phyloP scores from a whole-genome alignment of 2,888 invertebrate species.

The Apodemia zela region DNA sequence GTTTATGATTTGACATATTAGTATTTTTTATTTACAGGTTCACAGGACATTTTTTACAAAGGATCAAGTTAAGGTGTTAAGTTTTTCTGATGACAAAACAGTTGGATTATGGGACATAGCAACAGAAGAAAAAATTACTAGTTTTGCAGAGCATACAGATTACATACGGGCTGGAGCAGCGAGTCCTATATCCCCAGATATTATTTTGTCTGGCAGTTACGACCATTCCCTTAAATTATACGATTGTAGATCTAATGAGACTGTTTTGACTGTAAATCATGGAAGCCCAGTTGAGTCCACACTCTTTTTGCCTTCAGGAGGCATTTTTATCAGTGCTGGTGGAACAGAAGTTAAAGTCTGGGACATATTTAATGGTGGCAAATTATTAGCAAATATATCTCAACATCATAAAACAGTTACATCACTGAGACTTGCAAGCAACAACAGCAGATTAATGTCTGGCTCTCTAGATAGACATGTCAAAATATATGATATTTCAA shows the following conservation, averaged over 20 bases:
- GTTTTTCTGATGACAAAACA: constrained; percentile 9
- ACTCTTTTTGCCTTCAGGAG: constrained; percentile 92
- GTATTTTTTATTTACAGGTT: constrained; percentile 12
- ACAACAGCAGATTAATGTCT: constrained; percentile 91
- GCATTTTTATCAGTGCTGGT: constrained; percentile 94
- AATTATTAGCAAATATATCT: constrained; percentile 89
- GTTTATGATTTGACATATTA: constrained; percentile 4
- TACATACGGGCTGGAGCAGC: constrained; percentile 92
- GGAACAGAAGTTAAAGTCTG: constrained; percentile 95
- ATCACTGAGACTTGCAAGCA: constrained; percentile 88
- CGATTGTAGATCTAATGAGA: constrained; percentile 87
- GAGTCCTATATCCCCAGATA: constrained; percentile 87
- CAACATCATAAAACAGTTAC: constrained; percentile 98
- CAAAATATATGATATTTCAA: constrained; percentile 93
- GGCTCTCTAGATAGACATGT: constrained; percentile 96
- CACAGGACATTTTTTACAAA: constrained; percentile 16
- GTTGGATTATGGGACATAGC: constrained; percentile 9
- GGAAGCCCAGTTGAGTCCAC: constrained; percentile 94
- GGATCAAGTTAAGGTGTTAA: constrained; percentile 4
- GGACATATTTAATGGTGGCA: constrained; percentile 94
- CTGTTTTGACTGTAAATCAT: constrained; percentile 89
- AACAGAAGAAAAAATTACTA: constrained; percentile 3
- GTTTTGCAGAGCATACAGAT: constrained; percentile 23
- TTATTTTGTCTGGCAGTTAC: constrained; percentile 92
- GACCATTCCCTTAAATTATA: constrained; percentile 93